Evolutionary conservation across 2,113 vertebrate genomes (phyloP).

Genomic region (Nibea coibor): DNA sequence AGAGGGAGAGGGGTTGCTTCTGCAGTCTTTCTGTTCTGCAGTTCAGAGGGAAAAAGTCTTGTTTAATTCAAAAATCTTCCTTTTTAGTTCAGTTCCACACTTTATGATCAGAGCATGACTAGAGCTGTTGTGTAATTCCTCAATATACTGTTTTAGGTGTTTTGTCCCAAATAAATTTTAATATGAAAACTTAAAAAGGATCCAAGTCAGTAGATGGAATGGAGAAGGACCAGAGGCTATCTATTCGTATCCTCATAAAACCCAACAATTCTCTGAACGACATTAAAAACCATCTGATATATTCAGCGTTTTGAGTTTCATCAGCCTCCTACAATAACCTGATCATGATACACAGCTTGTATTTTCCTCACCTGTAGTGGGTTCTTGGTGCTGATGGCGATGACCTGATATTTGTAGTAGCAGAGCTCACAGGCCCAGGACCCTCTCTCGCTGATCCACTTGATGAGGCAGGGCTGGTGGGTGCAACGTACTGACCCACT

Average conservation of each 20-base stretch:
- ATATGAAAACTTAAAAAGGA: constrained; percentile 28
- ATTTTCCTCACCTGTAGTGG: constrained; percentile 92
- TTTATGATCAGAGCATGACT: constrained; percentile 31
- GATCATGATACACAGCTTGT: background rate
- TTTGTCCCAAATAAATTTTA: background rate
- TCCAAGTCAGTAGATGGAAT: constrained; percentile 5
- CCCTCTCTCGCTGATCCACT: constrained; percentile 98
- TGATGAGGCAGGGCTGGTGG: constrained; percentile 98
- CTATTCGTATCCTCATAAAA: background rate
- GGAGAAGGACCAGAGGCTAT: background rate
- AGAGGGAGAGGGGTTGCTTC: constrained; percentile 17
- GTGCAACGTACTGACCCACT: constrained; percentile 97
- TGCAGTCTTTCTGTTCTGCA: constrained; percentile 32
- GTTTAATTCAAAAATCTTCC: constrained; percentile 44
- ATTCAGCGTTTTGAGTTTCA: background rate
- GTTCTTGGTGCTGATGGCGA: constrained; percentile 99
- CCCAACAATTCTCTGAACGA: background rate
- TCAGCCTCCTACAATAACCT: background rate
- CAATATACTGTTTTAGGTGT: background rate
- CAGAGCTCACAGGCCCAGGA: constrained; percentile 99
- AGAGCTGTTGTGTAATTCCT: constrained; percentile 10
- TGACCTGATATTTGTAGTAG: constrained; percentile 99
- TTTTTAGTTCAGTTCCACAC: background rate
- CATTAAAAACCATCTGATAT: constrained; percentile 3
- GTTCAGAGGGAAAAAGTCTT: constrained; percentile 37